Evolutionary conservation across 2,113 vertebrate genomes (phyloP), one percentile per base, ranked within the genome.

Genomic region (Peromyscus leucopus): DNA sequence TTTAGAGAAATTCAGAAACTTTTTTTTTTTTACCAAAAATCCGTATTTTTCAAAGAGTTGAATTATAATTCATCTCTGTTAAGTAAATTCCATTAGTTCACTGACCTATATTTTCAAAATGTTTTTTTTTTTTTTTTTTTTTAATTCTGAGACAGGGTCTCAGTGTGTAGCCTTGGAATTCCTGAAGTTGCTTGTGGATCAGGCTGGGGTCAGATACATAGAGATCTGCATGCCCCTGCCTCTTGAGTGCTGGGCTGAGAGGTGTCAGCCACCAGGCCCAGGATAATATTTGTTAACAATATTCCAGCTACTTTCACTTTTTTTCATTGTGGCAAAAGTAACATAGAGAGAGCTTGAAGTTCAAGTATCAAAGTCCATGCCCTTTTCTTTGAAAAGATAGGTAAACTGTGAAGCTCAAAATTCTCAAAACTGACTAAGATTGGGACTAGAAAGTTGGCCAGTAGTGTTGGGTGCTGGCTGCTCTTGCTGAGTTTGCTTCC

Each of bases 351-450:
- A 88, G 24, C 11, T 9, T 69, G 7, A 7, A 78, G 22, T 19
- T 72, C 83, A 39, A 78, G 3, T 28, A 61, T 13, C 17, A 87
- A 69, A 96, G 89, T 57, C 0, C 6, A 15, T 57, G 91, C 71
- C 89, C 11, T 83, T 89, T 11, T 71, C 28, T 75, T 28, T 76
- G 74, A 46, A 11, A 17, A 51, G 15, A 78, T 7, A 7, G 19
- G 1, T 76, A 72, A 78, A 48, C 1, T 36, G 8, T 5, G 55
- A 67, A 57, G 28, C 22, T n/a, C 4, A 48, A 1, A 0, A 0
- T 2, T 13, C 39, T 63, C 39, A 33, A 69, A 39, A 36, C 36
- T 90, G 51, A 76, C 9, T 19, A 21, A 36, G 16, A 46, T 33
- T 67, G 9, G 16, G 39, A 33, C 61, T 21, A 17, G 28, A 86